phyloP scores from a whole-genome alignment of 2,113 vertebrate genomes.

The Acanthisitta chloris region DNA sequence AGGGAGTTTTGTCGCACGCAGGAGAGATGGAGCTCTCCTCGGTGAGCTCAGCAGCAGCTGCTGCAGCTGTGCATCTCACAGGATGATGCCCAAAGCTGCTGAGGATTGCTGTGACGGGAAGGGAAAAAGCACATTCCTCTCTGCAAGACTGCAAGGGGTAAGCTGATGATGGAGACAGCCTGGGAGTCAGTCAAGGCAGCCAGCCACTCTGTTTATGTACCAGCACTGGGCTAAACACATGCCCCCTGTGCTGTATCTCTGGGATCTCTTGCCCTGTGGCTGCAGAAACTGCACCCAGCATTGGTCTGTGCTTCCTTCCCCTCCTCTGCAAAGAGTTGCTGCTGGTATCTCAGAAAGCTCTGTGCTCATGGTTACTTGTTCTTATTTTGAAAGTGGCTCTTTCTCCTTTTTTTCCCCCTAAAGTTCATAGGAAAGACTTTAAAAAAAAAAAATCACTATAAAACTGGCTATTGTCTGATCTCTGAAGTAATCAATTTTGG shows the following conservation, averaged over 20 bases:
- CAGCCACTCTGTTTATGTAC: neutral
- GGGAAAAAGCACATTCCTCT: fast-evolving
- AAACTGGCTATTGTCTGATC: constrained; percentile 51
- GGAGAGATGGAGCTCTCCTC: neutral
- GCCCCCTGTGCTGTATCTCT: neutral
- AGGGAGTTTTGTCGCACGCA: neutral
- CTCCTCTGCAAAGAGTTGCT: neutral
- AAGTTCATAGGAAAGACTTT: neutral
- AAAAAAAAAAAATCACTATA: neutral
- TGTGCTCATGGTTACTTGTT: neutral
- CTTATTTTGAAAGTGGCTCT: neutral
- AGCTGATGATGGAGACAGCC: neutral
- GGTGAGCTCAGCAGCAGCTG: fast-evolving
- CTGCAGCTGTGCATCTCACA: neutral
- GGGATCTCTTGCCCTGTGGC: neutral
- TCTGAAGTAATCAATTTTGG: constrained; percentile 66
- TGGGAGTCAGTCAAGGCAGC: neutral
- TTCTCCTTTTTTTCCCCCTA: neutral
- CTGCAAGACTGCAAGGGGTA: neutral
- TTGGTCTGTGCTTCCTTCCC: neutral
- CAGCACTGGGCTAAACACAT: neutral
- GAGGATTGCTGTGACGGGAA: neutral
- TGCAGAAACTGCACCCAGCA: fast-evolving
- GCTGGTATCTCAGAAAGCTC: neutral
- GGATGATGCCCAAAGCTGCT: fast-evolving